phyloP scores from a whole-genome alignment of 2,888 invertebrate species.

The Nudaria mundana region DNA sequence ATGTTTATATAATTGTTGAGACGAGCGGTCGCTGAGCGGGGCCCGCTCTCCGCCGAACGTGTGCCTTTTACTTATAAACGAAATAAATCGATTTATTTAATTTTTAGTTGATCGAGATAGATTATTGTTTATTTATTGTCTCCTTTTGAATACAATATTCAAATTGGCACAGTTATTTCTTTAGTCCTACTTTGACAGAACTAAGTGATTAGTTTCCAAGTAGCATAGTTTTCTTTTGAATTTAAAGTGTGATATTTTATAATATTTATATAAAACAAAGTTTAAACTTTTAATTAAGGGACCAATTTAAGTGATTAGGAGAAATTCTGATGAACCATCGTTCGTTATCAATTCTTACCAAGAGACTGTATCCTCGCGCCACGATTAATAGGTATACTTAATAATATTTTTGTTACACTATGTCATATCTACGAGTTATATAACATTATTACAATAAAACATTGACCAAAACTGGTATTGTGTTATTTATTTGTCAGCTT shows the following conservation, averaged over 20 bases:
- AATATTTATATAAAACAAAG: conserved; percentile 78
- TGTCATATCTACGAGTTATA: conserved; percentile 59
- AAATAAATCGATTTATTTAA: conserved; percentile 77
- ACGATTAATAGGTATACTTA: conserved; percentile 34
- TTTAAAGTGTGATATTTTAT: conserved; percentile 82
- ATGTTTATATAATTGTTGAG: conserved; percentile 45
- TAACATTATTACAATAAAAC: conserved; percentile 60
- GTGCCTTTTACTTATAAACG: conserved; percentile 76
- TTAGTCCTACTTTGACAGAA: conserved; percentile 75
- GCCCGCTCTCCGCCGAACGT: conserved; percentile 47
- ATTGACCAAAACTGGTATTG: conserved; percentile 62
- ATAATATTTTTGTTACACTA: conserved; percentile 57
- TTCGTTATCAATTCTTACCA: conserved; percentile 63
- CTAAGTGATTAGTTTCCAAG: conserved; percentile 75
- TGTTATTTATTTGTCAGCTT: conserved; percentile 61
- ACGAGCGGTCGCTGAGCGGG: conserved; percentile 38
- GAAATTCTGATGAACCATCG: conserved; percentile 72
- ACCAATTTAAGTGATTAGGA: conserved; percentile 79
- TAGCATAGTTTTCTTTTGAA: conserved; percentile 77
- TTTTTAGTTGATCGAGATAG: conserved; percentile 78
- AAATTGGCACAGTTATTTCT: conserved; percentile 78
- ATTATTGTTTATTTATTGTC: conserved; percentile 80
- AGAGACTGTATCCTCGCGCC: conserved; percentile 66
- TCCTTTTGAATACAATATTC: conserved; percentile 74
- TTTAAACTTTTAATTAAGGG: conserved; percentile 80